Conservation (phyloP, 2,113 vertebrate species). For the Henicopernis longicauda region DNA sequence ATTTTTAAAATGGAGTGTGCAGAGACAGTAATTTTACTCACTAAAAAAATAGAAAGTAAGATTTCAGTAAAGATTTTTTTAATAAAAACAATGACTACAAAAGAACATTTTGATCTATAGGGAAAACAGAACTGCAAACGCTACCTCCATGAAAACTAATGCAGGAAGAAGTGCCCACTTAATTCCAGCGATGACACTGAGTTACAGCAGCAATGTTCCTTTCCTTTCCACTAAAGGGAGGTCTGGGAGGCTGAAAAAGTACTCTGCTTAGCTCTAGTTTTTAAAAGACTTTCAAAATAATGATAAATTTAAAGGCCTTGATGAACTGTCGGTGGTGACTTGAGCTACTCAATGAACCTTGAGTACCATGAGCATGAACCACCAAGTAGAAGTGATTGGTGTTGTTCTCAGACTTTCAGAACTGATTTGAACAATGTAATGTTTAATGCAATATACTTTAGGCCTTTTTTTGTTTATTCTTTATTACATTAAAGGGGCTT, state of each 20-base stretch:
- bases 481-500: background rate
- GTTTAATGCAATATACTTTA: background rate
- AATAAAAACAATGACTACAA: background rate
- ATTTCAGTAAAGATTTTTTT: background rate
- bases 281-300: background rate
- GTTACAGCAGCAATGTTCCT: background rate
- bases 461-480: background rate
- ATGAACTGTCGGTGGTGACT: background rate
- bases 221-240: background rate
- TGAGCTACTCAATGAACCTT: rapidly evolving
- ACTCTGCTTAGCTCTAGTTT: background rate
- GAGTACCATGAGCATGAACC: background rate
- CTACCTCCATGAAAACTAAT: background rate
- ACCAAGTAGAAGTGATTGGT: background rate
- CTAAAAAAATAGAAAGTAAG: background rate
- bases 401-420: background rate
- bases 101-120: background rate
- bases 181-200: rapidly evolving
- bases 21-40: background rate
- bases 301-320: background rate
- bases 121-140: background rate
- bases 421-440: background rate
- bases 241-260: background rate
- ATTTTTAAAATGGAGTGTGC: background rate
- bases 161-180: background rate